phyloP scores from a whole-genome alignment of 2,797 vertebrate species.

The Cuniculus paca region DNA sequence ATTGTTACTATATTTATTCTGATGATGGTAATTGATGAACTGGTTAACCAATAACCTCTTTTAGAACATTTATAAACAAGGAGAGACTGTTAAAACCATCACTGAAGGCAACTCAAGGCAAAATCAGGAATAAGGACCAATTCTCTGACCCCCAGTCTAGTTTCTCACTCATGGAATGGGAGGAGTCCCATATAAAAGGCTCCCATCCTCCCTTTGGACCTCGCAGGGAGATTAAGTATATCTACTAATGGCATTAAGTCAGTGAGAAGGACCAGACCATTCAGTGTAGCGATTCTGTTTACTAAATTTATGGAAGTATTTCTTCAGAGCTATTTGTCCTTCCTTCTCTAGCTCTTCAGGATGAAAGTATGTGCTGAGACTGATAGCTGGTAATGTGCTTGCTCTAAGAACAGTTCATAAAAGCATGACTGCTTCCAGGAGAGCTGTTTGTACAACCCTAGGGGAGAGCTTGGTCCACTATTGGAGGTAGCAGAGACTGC shows the following conservation, averaged over 20 bases:
- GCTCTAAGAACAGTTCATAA: constrained; percentile 79
- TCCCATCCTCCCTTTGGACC: not conserved
- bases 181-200: not conserved
- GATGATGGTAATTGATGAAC: not conserved
- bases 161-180: not conserved
- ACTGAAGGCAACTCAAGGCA: not conserved
- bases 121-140: not conserved
- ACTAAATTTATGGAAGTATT: constrained; percentile 74
- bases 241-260: constrained; percentile 65
- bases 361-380: constrained; percentile 62
- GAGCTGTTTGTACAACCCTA: constrained; percentile 64
- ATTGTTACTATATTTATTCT: not conserved
- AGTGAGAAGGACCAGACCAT: constrained; percentile 51
- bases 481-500: constrained; percentile 49
- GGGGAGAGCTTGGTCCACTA: constrained; percentile 61
- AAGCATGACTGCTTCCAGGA: constrained; percentile 77
- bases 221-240: constrained; percentile 12
- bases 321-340: constrained; percentile 74
- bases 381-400: constrained; percentile 70
- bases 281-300: constrained; percentile 60
- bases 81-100: not conserved
- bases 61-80: not conserved
- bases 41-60: not conserved
- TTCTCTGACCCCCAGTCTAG: not conserved
- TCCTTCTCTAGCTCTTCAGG: constrained; percentile 49